Evolutionary conservation across 2,888 invertebrate species (phyloP).

Genomic region (Crepidodera aurea): DNA sequence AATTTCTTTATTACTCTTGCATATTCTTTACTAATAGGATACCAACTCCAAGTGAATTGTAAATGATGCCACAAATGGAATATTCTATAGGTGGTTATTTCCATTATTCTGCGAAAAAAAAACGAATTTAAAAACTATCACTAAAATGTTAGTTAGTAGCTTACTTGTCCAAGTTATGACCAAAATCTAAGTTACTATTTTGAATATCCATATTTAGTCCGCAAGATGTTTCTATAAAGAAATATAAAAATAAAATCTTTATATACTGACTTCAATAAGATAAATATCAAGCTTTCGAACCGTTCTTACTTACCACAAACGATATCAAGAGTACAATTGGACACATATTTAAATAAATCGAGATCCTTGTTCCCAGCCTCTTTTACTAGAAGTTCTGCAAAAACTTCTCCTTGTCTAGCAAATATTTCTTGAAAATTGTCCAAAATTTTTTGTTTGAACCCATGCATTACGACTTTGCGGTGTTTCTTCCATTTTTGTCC

Average conservation of each 20-base stretch:
- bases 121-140: no score
- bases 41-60: slow-evolving; percentile 28
- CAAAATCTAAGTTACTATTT: slow-evolving; percentile 25
- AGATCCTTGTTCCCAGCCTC: slow-evolving; percentile 58
- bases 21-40: slow-evolving; percentile 19
- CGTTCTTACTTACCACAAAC: slow-evolving; percentile 65
- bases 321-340: slow-evolving; percentile 69
- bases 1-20: slow-evolving; percentile 3
- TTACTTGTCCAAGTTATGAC: slow-evolving; percentile 31
- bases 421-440: slow-evolving; percentile 70
- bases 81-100: slow-evolving; percentile 22
- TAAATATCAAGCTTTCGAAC: no score
- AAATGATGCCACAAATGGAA: slow-evolving; percentile 31
- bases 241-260: not conserved
- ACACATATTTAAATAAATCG: slow-evolving; percentile 65
- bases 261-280: no score
- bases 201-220: slow-evolving; percentile 35
- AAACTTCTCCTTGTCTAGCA: slow-evolving; percentile 65
- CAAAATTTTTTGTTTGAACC: slow-evolving; percentile 71
- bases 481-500: slow-evolving; percentile 69
- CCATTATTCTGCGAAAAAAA: slow-evolving; percentile 25
- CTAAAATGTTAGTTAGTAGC: not conserved
- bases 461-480: slow-evolving; percentile 68
- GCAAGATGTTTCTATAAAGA: slow-evolving; percentile 36
- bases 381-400: slow-evolving; percentile 62